Evolutionary conservation across 2,888 invertebrate species (phyloP).

Genomic region (Gandaritis pyraliata): DNA sequence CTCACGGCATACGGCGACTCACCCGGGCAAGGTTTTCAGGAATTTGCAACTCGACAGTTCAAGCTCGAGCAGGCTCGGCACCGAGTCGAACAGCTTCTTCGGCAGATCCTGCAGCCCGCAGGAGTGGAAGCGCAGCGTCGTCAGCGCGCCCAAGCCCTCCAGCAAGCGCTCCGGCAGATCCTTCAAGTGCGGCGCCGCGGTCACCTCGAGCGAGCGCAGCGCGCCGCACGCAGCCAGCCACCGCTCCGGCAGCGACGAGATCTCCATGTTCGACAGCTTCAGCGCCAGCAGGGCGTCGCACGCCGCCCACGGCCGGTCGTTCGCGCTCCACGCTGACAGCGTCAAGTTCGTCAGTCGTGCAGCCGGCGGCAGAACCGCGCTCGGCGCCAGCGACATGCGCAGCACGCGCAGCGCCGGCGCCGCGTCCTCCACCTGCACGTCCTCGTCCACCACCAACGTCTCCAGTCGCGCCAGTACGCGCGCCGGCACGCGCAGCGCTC

Average conservation of each 20-base stretch:
- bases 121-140: slow-evolving; percentile 13
- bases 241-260: slow-evolving; percentile 28
- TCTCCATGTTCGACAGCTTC: slow-evolving; percentile 38
- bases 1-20: slow-evolving; percentile 15
- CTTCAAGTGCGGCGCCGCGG: neutral
- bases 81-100: slow-evolving; percentile 41
- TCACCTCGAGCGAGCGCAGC: slow-evolving; percentile 25
- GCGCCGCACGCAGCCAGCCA: slow-evolving; percentile 25
- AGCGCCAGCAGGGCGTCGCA: slow-evolving; percentile 35
- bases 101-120: slow-evolving; percentile 41
- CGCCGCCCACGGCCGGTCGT: slow-evolving; percentile 7
- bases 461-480: slow-evolving; percentile 25
- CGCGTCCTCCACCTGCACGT: slow-evolving; percentile 26
- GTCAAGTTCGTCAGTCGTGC: slow-evolving; percentile 29
- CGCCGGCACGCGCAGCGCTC: slow-evolving; percentile 21
- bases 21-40: slow-evolving; percentile 49
- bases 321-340: slow-evolving; percentile 34
- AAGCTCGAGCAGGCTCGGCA: slow-evolving; percentile 36
- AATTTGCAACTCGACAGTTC: slow-evolving; percentile 43
- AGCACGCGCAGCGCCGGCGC: slow-evolving; percentile 35
- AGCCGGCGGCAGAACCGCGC: slow-evolving; percentile 31
- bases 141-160: slow-evolving; percentile 22
- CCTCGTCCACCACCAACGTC: slow-evolving; percentile 35
- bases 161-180: slow-evolving; percentile 20
- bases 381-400: slow-evolving; percentile 28